A percentile compares a stretch with the other conserved stretches of the same genome.
These are phyloP conservation scores for Hylaeus volcanicus DNA, from an alignment of 1,140 invertebrate genomes.

Conservation along the genomic window DNA sequence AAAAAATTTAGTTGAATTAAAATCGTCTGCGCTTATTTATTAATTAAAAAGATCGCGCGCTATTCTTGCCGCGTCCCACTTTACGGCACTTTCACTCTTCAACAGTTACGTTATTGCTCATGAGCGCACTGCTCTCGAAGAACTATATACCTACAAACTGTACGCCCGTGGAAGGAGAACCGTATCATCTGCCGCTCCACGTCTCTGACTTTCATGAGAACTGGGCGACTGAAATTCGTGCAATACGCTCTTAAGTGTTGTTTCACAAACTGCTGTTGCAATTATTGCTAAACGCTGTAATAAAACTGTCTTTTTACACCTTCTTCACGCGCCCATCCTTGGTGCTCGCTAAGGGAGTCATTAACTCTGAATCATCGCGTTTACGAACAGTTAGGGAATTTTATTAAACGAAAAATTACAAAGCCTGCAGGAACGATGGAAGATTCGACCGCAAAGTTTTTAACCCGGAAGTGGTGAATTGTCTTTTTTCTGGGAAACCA, in stretches of 20 bases:
- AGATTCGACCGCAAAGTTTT: background rate
- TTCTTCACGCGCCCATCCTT: background rate
- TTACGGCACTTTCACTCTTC: conserved; percentile 76
- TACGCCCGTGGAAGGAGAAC: conserved; percentile 40
- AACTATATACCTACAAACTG: conserved; percentile 47
- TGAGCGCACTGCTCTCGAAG: conserved; percentile 57
- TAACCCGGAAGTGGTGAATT: no score
- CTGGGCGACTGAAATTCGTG: conserved; percentile 48
- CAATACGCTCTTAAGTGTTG: conserved; percentile 41
- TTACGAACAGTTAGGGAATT: background rate
- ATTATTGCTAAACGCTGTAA: conserved; percentile 39
- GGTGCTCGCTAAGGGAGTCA: background rate
- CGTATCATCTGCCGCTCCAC: conserved; percentile 40
- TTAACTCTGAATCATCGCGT: background rate
- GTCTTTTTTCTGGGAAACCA: background rate
- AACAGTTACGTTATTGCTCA: conserved; percentile 74
- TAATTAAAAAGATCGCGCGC: conserved; percentile 69
- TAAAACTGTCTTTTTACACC: conserved; percentile 5
- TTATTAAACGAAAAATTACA: background rate
- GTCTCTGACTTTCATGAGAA: conserved; percentile 57
- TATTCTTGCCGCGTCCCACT: conserved; percentile 70
- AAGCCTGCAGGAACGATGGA: no score
- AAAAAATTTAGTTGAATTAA: conserved; percentile 17
- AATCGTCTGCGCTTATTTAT: conserved; percentile 64
- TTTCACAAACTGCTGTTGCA: conserved; percentile 52